These are phyloP conservation scores for Temnothorax unifasciatus DNA, from an alignment of 2,888 invertebrate genomes.

Conservation along the genomic window DNA sequence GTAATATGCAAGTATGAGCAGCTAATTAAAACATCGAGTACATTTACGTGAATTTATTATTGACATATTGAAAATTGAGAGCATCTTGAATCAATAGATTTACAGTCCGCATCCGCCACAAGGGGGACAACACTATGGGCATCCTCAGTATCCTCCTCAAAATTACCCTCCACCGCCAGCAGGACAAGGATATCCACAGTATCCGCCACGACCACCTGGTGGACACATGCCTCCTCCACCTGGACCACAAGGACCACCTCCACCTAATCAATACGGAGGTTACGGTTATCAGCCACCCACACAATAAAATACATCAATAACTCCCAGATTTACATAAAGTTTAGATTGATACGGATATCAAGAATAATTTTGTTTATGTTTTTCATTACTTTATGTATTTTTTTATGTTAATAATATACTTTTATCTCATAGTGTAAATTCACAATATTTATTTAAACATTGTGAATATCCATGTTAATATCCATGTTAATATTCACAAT, in stretches of 20 bases:
- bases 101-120: constrained; percentile 88
- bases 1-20: neutral
- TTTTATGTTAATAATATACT: neutral
- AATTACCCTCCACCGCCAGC: constrained; percentile 89
- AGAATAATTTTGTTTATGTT: constrained; percentile 23
- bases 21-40: neutral
- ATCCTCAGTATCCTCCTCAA: constrained; percentile 89
- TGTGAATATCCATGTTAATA: neutral
- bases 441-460: constrained; percentile 7
- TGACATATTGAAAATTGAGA: constrained; percentile 31
- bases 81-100: constrained; percentile 82
- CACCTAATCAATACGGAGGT: constrained; percentile 92
- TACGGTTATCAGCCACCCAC: constrained; percentile 94
- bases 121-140: constrained; percentile 86
- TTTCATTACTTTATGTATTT: neutral
- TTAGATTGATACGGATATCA: constrained; percentile 52
- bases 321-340: constrained; percentile 56
- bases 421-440: constrained; percentile 36
- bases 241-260: constrained; percentile 91
- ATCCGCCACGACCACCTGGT: constrained; percentile 88
- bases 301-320: constrained; percentile 86
- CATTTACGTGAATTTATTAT: neutral
- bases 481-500: constrained; percentile 8
- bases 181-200: constrained; percentile 90
- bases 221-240: constrained; percentile 88